Base-by-base conservation (phyloP, 1,140 invertebrate species). In the Stegodyphus mimosarum region DNA sequence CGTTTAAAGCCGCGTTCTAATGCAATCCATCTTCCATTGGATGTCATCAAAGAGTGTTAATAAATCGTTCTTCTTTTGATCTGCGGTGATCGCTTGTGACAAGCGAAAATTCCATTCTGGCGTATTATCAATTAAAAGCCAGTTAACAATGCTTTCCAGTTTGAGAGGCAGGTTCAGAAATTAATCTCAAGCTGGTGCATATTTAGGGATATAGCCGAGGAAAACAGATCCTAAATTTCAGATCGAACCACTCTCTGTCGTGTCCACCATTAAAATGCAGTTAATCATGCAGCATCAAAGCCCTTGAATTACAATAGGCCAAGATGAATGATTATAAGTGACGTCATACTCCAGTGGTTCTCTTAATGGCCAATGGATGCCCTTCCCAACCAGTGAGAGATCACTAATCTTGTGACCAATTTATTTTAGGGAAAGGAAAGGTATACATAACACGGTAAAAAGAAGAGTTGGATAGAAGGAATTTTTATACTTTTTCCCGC, bases 251-350 rank as follows among this genome's bases (percentile, higher is more conserved):
- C 5, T 60, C 15, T 60, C 9, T 60, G 55, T 10, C 55, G 55
- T 60, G 15, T 81, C 7, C 33, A 50, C 69, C 69, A 72, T 81
- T 81, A 81, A 81, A 81, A 13, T 51, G 1, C 52, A 67, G 78
- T 81, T 81, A 81, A 71, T 81, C 78, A 81, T 33, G 64, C 6
- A 15, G 52, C 66, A 53, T 63, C 78, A 64, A 33, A 50, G 69
- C 78, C 48, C 69, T 81, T 81, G 78, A 81, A 81, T 81, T 72
- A 81, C 78, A 81, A 81, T 81, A 63, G 78, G 51, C 52, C n/a
- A 69, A 52, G 66, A 79, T 79, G 55, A 70, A 79, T 79, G 52
- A 70, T 70, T 79, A 70, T 53, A 7, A 15, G 11, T 7, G 17
- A 67, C 64, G 64, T 60, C 55, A 60, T 60, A 60, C 55, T 10